Conservation (phyloP, 2,113 vertebrate species). For the Lethenteron reissneri region DNA sequence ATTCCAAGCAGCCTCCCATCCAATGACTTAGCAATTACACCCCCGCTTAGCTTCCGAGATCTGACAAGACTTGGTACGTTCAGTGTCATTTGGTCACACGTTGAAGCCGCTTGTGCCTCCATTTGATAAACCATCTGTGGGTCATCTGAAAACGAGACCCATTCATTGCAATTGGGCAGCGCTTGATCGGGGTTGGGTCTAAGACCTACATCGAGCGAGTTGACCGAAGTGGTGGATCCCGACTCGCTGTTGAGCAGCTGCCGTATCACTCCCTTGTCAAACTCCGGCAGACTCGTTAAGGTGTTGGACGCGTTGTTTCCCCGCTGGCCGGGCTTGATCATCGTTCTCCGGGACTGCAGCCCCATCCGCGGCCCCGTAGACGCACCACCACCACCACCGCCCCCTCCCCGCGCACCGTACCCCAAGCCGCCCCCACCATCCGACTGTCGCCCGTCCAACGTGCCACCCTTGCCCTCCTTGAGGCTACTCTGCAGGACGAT, state of each 20-base stretch:
- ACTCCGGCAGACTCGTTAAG: conserved; percentile 2
- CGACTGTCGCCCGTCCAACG: not conserved
- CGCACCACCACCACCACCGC: no score
- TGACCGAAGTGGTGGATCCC: conserved; percentile 2
- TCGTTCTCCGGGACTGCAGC: not conserved
- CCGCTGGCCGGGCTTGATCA: not conserved
- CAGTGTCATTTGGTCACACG: no score
- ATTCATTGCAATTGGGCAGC: no score
- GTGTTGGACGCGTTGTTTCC: not conserved
- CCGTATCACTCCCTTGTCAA: conserved; percentile 5
- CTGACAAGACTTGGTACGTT: no score
- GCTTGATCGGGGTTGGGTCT: no score
- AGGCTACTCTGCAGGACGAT: conserved; percentile 64
- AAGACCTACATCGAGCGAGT: not conserved
- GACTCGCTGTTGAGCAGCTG: conserved; percentile 2
- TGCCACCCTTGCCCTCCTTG: conserved; percentile 2
- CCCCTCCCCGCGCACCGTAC: not conserved
- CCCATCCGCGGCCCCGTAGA: not conserved
- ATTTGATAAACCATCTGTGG: no score
- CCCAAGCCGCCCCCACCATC: conserved; percentile 1
- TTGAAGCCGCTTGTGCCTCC: no score
- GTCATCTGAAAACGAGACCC: no score
- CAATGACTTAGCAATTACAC: no score
- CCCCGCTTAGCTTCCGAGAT: no score
- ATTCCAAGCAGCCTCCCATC: no score